Percentiles rank a stretch among this genome's conserved stretches.
Conservation (phyloP, 2,113 vertebrate genomes). For the Corydoras sp. region DNA sequence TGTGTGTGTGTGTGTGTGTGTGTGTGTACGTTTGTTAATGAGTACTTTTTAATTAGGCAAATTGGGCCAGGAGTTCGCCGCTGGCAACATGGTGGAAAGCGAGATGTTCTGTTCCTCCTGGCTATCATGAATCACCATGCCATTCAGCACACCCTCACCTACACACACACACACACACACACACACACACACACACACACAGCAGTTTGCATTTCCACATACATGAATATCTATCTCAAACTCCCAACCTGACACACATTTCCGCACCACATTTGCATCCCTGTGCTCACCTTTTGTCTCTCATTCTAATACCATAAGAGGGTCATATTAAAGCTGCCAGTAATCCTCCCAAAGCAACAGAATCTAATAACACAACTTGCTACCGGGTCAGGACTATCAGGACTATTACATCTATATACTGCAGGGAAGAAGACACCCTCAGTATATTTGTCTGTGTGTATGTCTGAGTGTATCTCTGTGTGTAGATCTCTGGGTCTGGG, state of each 20-base stretch:
- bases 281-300: neutral
- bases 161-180: neutral
- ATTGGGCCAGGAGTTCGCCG: conserved; percentile 27
- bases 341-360: conserved; percentile 34
- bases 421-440: too few relatives aligned
- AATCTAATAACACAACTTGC: conserved; percentile 39
- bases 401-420: neutral
- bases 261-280: neutral
- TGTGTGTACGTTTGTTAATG: neutral
- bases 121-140: neutral
- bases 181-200: neutral
- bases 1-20: neutral
- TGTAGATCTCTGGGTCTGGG: neutral
- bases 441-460: neutral
- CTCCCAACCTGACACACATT: neutral
- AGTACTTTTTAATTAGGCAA: conserved; percentile 33
- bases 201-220: neutral
- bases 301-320: conserved; percentile 8
- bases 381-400: conserved; percentile 29
- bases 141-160: neutral
- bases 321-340: conserved; percentile 28
- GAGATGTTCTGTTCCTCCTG: neutral
- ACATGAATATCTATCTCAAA: neutral
- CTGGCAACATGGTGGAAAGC: conserved; percentile 4
- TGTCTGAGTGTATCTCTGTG: conserved; percentile 14